Evolutionary conservation across 2,113 vertebrate genomes (phyloP).

Genomic region (Catharus fuscescens): DNA sequence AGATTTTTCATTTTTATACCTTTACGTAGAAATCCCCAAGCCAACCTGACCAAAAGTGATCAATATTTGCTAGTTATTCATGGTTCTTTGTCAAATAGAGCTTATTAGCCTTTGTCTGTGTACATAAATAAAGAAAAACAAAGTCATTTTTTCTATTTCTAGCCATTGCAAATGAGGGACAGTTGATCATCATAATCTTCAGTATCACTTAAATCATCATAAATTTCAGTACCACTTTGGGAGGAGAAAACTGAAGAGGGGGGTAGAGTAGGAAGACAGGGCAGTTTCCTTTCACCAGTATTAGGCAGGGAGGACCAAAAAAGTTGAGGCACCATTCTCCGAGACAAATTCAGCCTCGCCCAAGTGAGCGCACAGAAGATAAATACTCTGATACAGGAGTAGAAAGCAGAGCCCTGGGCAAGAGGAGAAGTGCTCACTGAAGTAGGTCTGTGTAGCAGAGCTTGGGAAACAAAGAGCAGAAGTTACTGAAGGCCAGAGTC

Average conservation of each 20-base stretch:
- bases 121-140: not conserved
- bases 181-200: not conserved
- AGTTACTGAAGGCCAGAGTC: not conserved
- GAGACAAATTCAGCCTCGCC: not conserved
- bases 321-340: not conserved
- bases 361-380: not conserved
- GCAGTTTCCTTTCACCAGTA: not conserved
- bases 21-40: not conserved
- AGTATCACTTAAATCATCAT: not conserved
- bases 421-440: not conserved
- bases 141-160: not conserved
- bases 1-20: not conserved
- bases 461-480: not conserved
- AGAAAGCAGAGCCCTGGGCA: not conserved
- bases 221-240: not conserved
- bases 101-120: not conserved
- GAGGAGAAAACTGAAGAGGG: not conserved
- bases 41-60: not conserved
- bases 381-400: not conserved
- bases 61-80: not conserved
- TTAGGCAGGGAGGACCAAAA: not conserved
- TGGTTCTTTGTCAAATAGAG: not conserved
- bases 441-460: not conserved
- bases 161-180: not conserved
- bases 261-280: not conserved